Base-by-base conservation (phyloP, 2,113 vertebrate genomes). In the Pelusios castaneus region DNA sequence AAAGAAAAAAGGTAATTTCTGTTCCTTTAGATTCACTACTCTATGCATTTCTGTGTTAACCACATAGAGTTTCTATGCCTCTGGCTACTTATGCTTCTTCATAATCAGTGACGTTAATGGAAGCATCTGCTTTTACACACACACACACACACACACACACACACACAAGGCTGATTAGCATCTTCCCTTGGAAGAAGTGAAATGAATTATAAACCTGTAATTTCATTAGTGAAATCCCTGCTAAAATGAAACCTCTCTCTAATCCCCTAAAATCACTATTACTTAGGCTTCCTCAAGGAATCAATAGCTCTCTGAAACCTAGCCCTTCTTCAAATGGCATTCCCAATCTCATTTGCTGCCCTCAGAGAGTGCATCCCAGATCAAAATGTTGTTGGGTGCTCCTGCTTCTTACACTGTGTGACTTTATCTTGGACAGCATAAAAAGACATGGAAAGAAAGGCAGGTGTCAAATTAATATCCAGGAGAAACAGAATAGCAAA, bases 141-240 rank as follows among this genome's bases (percentile, higher is more conserved):
- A n/a, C n/a, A n/a, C n/a, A n/a, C n/a, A n/a, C n/a, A n/a, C n/a
- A n/a, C n/a, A n/a, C n/a, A n/a, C n/a, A n/a, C n/a, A n/a, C n/a
- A n/a, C n/a, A n/a, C n/a, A n/a, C n/a, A n/a, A n/a, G n/a, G n/a
- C n/a, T n/a, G n/a, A 92, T 93, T 94, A 95, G 51, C 56, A 95
- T 91, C 89, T 91, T 80, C 86, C 79, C 75, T 94, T 90, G 51
- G 77, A 82, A 85, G 73, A 75, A 27, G 52, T 7, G 38, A 95
- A 96, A 95, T 73, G 58, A 89, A 92, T 95, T 86, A 93, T 5
- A 87, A 83, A 86, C 41, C 82, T 80, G 80, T 51, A 79, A 96
- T 96, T 96, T 92, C 86, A 81, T 93, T 88, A 95, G 93, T 75
- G 80, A 96, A 96, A 93, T 43, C 55, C 56, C 85, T 80, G 54